A percentile compares a stretch with the other conserved stretches of the same genome.
Conservation (phyloP, 2,797 vertebrate species). For the Sebastes cheni region DNA sequence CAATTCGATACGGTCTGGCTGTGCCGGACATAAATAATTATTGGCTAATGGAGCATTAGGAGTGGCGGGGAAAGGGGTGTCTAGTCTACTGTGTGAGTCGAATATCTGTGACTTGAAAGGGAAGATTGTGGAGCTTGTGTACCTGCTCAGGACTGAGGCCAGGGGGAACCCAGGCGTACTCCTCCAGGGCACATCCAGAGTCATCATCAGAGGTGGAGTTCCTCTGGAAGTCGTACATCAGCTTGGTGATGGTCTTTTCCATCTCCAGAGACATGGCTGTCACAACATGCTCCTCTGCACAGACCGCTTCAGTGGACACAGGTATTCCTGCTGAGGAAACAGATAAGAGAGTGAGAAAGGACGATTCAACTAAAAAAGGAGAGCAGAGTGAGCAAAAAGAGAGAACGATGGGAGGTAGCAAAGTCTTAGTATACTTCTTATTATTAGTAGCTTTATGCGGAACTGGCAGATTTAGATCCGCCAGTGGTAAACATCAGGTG, state of each 20-base stretch:
- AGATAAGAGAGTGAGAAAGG: neutral
- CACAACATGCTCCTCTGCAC: slow-evolving; percentile 90
- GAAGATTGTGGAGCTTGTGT: slow-evolving; percentile 13
- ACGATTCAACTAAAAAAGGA: neutral
- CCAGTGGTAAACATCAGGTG: slow-evolving; percentile 1
- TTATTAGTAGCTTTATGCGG: neutral
- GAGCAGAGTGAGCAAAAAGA: neutral
- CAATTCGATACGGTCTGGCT: slow-evolving; percentile 23
- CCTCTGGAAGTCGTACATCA: slow-evolving; percentile 99
- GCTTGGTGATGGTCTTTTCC: slow-evolving; percentile 98
- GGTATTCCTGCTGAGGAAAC: slow-evolving; percentile 55
- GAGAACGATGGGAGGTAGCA: neutral
- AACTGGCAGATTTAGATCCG: neutral
- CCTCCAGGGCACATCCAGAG: slow-evolving; percentile 96
- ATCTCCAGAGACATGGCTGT: slow-evolving; percentile 97
- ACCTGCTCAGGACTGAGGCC: slow-evolving; percentile 98
- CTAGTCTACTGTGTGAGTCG: neutral
- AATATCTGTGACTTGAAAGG: neutral
- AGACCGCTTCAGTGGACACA: slow-evolving; percentile 78
- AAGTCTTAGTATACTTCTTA: neutral
- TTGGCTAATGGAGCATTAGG: slow-evolving; percentile 11
- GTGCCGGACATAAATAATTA: slow-evolving; percentile 7
- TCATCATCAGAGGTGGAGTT: slow-evolving; percentile 98
- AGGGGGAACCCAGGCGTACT: slow-evolving; percentile 95
- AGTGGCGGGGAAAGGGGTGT: neutral